Base-by-base conservation (phyloP, 2,888 invertebrate genomes). In the Noctua janthe region DNA sequence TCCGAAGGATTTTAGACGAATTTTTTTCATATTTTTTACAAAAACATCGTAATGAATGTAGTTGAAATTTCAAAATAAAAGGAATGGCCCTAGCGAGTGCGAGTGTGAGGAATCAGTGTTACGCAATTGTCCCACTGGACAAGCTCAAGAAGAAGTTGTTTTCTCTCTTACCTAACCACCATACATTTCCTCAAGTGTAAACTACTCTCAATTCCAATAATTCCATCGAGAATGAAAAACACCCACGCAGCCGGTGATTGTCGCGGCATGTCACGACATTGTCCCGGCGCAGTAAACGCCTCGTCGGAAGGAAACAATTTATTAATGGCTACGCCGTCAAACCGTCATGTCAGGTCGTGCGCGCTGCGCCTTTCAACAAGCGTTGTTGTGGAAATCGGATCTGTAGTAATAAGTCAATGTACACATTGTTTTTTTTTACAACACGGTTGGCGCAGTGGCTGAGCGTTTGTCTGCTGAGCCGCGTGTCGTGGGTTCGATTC, bases 251-350 rank as follows among this genome's bases (percentile, higher is more conserved):
- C 47, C 62, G 74, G 74, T 78, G 56, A 64, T 51, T 11, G 64
- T n/a, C 35, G 29, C 69, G 39, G 35, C 54, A 29, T 69, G 77
- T 78, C 72, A 51, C 70, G 71, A 49, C 66, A n/a, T n/a, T 59
- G 74, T 62, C 74, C 23, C 47, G 64, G 64, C 73, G 73, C 74
- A 71, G 70, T 72, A 5, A 51, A 59, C 66, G 71, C 47, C 72
- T 51, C 73, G 51, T 20, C 49, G 82, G 84, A 83, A 83, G 84
- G 54, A 83, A 83, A 39, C 79, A 79, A 71, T 83, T 83, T 64
- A 74, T 82, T 83, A 78, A 64, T 73, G 74, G 23, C 51, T 20
- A 20, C 47, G 69, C n/a, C 67, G 64, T 20, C 73, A 39, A 1
- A 82, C n/a, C 20, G 35, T 13, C 47, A 11, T 11, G 13, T 8